phyloP scores from a whole-genome alignment of 1,140 invertebrate genomes.

The Pinna nobilis region DNA sequence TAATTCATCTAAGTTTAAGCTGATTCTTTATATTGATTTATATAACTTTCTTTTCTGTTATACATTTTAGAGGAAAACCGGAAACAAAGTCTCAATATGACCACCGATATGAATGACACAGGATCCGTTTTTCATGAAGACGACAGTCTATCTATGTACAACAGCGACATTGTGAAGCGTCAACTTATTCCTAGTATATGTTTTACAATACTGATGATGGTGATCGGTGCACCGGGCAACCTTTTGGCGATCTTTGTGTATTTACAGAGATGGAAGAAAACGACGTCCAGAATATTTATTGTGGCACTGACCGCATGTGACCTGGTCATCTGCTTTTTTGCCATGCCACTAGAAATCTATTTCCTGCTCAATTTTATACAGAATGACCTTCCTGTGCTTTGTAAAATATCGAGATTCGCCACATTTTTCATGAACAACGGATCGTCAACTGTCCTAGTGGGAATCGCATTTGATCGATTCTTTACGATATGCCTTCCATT shows the following conservation, averaged over 20 bases:
- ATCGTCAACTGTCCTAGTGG: conserved; percentile 21
- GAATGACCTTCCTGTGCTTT: conserved; percentile 16
- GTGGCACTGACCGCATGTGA: conserved; percentile 26
- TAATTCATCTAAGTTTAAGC: no score
- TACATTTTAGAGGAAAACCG: no score
- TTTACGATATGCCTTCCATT: conserved; percentile 11
- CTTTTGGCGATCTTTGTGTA: conserved; percentile 33
- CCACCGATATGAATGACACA: no score
- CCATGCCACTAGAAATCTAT: conserved; percentile 28
- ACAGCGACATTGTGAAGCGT: neutral
- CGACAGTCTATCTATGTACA: no score
- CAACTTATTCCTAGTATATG: conserved; percentile 28
- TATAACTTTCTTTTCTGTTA: no score
- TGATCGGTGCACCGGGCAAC: conserved; percentile 35
- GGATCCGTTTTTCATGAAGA: no score
- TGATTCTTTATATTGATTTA: no score
- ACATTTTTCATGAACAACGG: conserved; percentile 33
- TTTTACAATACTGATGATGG: conserved; percentile 24
- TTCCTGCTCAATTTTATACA: conserved; percentile 15
- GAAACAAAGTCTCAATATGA: no score
- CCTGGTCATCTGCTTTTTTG: conserved; percentile 19
- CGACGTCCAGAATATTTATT: conserved; percentile 39
- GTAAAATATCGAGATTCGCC: conserved; percentile 26
- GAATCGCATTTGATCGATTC: conserved; percentile 30
- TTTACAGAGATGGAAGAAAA: conserved; percentile 32